These are phyloP conservation scores for Chlorospingus flavigularis DNA, from an alignment of 2,797 vertebrate genomes.

Conservation along the genomic window DNA sequence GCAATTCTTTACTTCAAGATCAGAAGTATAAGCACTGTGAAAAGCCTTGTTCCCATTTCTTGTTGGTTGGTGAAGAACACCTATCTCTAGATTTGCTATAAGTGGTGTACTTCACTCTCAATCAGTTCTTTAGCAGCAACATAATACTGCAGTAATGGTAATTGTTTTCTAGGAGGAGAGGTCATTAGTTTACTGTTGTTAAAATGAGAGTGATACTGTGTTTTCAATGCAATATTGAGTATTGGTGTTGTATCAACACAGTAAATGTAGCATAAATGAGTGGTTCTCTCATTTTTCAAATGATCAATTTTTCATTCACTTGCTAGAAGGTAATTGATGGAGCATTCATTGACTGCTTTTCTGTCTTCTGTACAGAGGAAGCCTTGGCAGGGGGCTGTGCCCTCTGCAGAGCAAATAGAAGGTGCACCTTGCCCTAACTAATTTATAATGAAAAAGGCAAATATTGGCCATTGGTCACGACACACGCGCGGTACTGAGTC, in stretches of 20 bases:
- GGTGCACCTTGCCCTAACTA: not conserved
- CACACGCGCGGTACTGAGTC: not conserved
- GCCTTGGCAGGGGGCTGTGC: not conserved
- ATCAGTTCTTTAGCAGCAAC: not conserved
- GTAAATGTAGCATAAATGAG: not conserved
- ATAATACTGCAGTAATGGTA: not conserved
- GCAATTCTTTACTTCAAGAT: not conserved
- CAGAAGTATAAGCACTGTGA: not conserved
- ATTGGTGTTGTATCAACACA: rapidly evolving
- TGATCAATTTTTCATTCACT: slow-evolving; percentile 5
- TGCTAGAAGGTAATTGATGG: not conserved
- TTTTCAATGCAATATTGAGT: not conserved
- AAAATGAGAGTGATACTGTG: not conserved
- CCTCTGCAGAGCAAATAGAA: not conserved
- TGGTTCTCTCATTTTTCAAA: not conserved
- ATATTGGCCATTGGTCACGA: not conserved
- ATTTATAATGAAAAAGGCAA: not conserved
- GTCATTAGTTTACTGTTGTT: not conserved
- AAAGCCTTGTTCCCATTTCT: not conserved
- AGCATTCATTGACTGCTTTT: not conserved
- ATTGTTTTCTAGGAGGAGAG: not conserved
- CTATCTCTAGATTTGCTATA: not conserved
- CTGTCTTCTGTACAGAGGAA: not conserved
- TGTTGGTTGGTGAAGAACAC: not conserved
- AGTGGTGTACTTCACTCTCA: not conserved